Evolutionary conservation across 2,888 invertebrate genomes (phyloP).

Genomic region (Sarcophaga carnaria): DNA sequence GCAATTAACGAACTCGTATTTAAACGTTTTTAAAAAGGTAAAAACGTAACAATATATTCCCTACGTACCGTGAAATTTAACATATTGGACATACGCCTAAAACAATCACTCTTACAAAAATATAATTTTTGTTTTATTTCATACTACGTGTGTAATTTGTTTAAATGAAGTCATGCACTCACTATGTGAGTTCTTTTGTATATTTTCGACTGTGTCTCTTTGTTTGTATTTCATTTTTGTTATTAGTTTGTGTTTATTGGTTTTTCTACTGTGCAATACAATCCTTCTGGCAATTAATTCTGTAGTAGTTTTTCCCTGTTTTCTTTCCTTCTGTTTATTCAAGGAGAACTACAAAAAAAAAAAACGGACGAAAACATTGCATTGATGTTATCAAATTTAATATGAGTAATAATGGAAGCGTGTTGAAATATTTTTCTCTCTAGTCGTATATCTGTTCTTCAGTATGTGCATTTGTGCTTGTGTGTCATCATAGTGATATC

Average conservation of each 20-base stretch:
- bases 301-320: slow-evolving; percentile 48
- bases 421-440: background rate
- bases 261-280: slow-evolving; percentile 27
- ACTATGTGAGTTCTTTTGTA: background rate
- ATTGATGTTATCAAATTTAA: slow-evolving; percentile 17
- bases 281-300: slow-evolving; percentile 60
- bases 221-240: background rate
- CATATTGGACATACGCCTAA: no score
- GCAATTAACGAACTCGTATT: no score
- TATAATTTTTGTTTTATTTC: no score
- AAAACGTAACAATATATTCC: no score
- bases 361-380: background rate
- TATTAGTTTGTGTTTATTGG: slow-evolving; percentile 1
- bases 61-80: no score
- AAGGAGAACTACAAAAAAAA: slow-evolving; percentile 26
- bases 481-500: slow-evolving; percentile 59
- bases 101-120: background rate
- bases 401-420: background rate
- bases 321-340: slow-evolving; percentile 53
- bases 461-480: slow-evolving; percentile 31
- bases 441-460: background rate
- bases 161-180: no score
- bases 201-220: background rate
- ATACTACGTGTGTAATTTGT: no score
- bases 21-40: no score